Evolutionary conservation across 2,888 invertebrate species (phyloP).

Genomic region (Agrotis ipsilon): DNA sequence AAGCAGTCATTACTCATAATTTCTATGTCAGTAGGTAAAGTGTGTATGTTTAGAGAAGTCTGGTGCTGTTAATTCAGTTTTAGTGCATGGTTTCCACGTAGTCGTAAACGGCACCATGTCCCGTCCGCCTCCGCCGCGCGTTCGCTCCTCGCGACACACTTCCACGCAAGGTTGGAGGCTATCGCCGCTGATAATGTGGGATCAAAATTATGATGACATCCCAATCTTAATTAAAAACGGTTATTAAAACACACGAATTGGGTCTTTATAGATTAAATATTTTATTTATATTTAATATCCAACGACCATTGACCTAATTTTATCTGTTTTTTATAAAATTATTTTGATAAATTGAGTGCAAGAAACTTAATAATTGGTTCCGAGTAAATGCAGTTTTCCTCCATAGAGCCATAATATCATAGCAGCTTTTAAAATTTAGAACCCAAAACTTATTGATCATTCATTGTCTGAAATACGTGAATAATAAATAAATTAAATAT

Average conservation of each 20-base stretch:
- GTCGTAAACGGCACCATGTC: conserved; percentile 63
- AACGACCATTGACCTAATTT: conserved; percentile 27
- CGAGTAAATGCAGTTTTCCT: neutral
- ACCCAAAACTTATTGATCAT: neutral
- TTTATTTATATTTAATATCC: conserved; percentile 41
- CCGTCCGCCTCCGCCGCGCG: neutral
- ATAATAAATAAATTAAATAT: neutral
- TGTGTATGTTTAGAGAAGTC: conserved; percentile 24
- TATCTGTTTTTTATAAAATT: conserved; percentile 5
- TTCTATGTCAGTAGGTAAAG: neutral
- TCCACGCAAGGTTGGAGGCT: conserved; percentile 70
- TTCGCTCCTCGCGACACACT: conserved; percentile 65
- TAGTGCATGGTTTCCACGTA: conserved; percentile 56
- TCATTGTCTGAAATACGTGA: conserved; percentile 6
- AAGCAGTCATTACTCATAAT: neutral
- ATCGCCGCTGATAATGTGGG: conserved; percentile 76
- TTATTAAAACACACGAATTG: conserved; percentile 44
- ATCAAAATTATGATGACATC: conserved; percentile 77
- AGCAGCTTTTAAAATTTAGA: neutral
- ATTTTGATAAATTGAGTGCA: conserved; percentile 8
- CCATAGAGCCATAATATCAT: neutral
- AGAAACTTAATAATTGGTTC: neutral
- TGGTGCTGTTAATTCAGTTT: conserved; percentile 19
- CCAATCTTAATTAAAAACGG: conserved; percentile 56
- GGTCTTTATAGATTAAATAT: conserved; percentile 44